Evolutionary conservation across 2,113 vertebrate species (phyloP).

Genomic region (Meleagris gallopavo): DNA sequence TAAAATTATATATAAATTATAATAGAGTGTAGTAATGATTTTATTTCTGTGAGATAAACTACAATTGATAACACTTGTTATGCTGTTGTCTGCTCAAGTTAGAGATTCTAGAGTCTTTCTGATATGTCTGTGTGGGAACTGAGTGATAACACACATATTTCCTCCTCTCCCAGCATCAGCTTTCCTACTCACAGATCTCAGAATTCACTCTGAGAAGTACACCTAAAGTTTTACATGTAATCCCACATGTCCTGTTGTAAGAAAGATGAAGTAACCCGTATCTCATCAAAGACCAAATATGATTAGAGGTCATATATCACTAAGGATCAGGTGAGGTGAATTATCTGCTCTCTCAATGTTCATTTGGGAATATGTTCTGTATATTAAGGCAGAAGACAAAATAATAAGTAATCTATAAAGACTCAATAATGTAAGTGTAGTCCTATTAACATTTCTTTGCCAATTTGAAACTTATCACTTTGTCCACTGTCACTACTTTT

Average conservation of each 20-base stretch:
- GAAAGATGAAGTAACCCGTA: neutral
- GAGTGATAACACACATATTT: neutral
- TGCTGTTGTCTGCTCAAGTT: neutral
- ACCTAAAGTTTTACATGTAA: neutral
- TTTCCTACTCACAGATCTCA: neutral
- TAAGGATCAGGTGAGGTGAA: neutral
- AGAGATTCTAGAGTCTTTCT: neutral
- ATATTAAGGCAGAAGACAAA: neutral
- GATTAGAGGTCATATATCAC: neutral
- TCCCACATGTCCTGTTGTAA: neutral
- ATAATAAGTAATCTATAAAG: neutral
- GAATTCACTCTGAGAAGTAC: neutral
- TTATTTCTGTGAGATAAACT: slow-evolving; percentile 3
- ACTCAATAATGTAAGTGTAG: neutral
- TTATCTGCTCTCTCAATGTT: neutral
- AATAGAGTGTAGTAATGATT: neutral
- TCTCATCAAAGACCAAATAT: neutral
- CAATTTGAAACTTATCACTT: neutral
- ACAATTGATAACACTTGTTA: neutral
- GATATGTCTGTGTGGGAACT: neutral
- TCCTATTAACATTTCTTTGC: neutral
- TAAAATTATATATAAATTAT: neutral
- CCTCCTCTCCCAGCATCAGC: neutral
- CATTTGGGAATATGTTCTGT: neutral
- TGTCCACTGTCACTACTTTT: neutral